Percentiles rank a stretch among this genome's conserved stretches.
These are phyloP conservation scores for Andrena haemorrhoa DNA, from an alignment of 2,888 invertebrate species.

Conservation along the genomic window DNA sequence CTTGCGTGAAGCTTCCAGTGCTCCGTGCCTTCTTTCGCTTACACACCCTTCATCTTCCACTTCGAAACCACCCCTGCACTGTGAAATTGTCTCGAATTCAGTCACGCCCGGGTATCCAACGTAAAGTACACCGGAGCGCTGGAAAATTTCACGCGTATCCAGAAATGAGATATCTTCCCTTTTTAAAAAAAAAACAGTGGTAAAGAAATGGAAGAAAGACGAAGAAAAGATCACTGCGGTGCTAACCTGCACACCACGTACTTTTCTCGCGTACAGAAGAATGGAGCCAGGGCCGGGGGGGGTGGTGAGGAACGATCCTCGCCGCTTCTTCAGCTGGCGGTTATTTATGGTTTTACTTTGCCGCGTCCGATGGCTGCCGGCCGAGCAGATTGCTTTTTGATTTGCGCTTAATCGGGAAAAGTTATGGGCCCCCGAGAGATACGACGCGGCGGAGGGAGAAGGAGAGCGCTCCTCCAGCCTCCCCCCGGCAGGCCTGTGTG, in stretches of 20 bases:
- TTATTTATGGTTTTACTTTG: constrained; percentile 79
- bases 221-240: not conserved
- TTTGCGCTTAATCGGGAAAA: constrained; percentile 84
- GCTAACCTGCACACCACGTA: not conserved
- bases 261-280: constrained; percentile 9
- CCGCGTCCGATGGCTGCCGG: constrained; percentile 71
- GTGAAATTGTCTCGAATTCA: not conserved
- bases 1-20: not conserved
- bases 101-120: no score
- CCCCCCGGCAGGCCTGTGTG: constrained; percentile 37
- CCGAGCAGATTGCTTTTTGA: constrained; percentile 83
- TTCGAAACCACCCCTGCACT: not conserved
- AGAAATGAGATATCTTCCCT: no score
- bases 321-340: constrained; percentile 51
- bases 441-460: constrained; percentile 39
- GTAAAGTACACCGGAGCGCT: no score
- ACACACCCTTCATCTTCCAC: not conserved
- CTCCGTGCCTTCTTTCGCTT: not conserved
- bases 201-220: not conserved
- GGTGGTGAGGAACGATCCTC: not conserved
- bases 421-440: constrained; percentile 80
- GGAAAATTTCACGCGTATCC: no score
- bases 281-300: not conserved
- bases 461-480: constrained; percentile 10
- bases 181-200: no score